Conservation (phyloP, 1,140 invertebrate species). For the Hypsibius dujardini region DNA sequence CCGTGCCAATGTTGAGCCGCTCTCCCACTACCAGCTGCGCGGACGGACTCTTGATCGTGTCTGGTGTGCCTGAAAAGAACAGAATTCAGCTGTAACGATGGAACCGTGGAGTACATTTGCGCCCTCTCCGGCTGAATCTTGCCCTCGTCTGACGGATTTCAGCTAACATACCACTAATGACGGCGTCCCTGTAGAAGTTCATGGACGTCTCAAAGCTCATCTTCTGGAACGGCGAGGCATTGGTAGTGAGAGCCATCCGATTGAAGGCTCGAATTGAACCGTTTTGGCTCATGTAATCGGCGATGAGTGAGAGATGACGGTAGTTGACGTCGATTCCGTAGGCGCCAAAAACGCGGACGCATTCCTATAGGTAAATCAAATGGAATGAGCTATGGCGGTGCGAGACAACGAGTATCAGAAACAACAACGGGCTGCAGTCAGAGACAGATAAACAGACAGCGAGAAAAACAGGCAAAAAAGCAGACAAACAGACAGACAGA, state of each 20-base stretch:
- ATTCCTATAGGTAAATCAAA: constrained; percentile 44
- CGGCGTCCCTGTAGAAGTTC: constrained; percentile 63
- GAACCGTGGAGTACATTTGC: constrained; percentile 15
- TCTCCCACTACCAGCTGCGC: constrained; percentile 70
- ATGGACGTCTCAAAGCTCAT: constrained; percentile 92
- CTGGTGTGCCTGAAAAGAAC: constrained; percentile 41
- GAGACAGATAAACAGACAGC: too few species aligned
- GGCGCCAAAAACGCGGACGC: constrained; percentile 75
- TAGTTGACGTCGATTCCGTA: constrained; percentile 90
- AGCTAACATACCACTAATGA: constrained; percentile 38
- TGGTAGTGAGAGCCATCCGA: constrained; percentile 65
- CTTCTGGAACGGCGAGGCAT: constrained; percentile 78
- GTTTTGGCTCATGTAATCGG: constrained; percentile 94
- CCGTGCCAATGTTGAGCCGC: constrained; percentile 63
- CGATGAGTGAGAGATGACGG: constrained; percentile 73
- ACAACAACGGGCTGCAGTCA: too few species aligned
- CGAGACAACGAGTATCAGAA: not conserved
- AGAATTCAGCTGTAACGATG: constrained; percentile 18
- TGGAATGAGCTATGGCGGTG: not conserved
- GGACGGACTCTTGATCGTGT: constrained; percentile 66
- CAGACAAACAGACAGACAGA: too few species aligned
- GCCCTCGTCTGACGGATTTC: constrained; percentile 16
- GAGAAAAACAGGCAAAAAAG: too few species aligned
- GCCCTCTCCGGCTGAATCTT: constrained; percentile 17
- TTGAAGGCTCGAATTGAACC: constrained; percentile 75